phyloP scores from a whole-genome alignment of 2,797 vertebrate species.

The Brachyalestes nurse region DNA sequence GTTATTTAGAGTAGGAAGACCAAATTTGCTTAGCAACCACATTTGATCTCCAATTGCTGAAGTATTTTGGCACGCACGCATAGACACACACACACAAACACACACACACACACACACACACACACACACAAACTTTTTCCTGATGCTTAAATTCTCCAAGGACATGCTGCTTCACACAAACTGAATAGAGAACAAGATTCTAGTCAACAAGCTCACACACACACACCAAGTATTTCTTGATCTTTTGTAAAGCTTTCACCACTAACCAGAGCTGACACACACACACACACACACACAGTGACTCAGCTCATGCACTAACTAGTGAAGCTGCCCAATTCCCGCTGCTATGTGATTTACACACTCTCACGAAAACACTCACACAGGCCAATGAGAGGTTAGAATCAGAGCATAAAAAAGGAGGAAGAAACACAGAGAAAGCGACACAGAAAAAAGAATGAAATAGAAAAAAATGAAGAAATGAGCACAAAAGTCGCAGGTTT shows the following conservation, averaged over 20 bases:
- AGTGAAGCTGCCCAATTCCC: too few species aligned
- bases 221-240: too few species aligned
- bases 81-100: neutral
- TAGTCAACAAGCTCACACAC: neutral
- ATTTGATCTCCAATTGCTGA: slow-evolving; percentile 75
- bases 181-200: neutral
- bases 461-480: too few species aligned
- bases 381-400: too few species aligned
- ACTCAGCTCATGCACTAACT: neutral
- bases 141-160: neutral
- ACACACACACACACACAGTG: neutral
- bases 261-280: neutral
- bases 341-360: too few species aligned
- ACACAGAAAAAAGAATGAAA: too few species aligned
- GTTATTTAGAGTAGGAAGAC: slow-evolving; percentile 71
- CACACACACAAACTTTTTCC: neutral
- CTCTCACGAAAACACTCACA: too few species aligned
- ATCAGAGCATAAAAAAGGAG: too few species aligned
- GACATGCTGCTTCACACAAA: neutral
- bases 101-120: slow-evolving; percentile 13
- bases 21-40: slow-evolving; percentile 79
- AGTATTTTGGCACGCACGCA: slow-evolving; percentile 62
- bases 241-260: too few species aligned
- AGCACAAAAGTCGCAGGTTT: too few species aligned
- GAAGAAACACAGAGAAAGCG: too few species aligned